Evolutionary conservation across 2,888 invertebrate species (phyloP), one percentile per base, ranked within the genome.

Genomic region (Cryptus viduatorius): DNA sequence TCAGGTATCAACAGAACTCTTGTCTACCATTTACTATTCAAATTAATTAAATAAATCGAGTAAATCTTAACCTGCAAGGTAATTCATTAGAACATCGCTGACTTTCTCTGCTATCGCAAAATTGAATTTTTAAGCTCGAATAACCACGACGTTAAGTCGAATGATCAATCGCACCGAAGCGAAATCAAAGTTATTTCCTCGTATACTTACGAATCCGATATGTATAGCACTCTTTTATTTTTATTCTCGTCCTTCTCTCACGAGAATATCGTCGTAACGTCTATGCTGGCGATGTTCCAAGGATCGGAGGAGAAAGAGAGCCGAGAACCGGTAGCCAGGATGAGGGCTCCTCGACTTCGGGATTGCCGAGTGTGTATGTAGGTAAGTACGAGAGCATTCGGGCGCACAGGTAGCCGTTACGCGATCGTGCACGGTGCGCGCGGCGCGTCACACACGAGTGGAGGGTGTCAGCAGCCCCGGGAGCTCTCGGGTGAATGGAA

Each of bases 351-450:
- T 81, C 79, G 78, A 73, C 75, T 64, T 53, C 46, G 37, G 42
- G 42, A 48, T 37, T 10, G 68, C 46, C 46, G n/a, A 19, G 64
- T 77, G 72, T 48, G 37, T 68, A 48, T 5, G 12, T 24, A 65
- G 31, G 12, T 19, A 56, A 10, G 59, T 61, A 59, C 50, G 61
- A 50, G 72, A 46, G 80, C 80, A 83, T 83, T 67, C 77, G 76
- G 72, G 83, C 71, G 83, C 77, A 80, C 83, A 83, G 83, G 83
- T 83, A 83, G 83, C 83, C 83, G 83, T 83, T 83, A 80, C 80
- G 80, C 79, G 83, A 77, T 83, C 79, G 77, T 78, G 59, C 72
- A 37, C 29, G 69, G 69, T 53, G 31, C 53, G 31, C 53, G 59
- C 67, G 77, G 83, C 31, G 67, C 67, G 71, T 80, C 61, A 65